Evolutionary conservation across 2,888 invertebrate species (phyloP).

Genomic region (Drosophila atroscutellata): DNA sequence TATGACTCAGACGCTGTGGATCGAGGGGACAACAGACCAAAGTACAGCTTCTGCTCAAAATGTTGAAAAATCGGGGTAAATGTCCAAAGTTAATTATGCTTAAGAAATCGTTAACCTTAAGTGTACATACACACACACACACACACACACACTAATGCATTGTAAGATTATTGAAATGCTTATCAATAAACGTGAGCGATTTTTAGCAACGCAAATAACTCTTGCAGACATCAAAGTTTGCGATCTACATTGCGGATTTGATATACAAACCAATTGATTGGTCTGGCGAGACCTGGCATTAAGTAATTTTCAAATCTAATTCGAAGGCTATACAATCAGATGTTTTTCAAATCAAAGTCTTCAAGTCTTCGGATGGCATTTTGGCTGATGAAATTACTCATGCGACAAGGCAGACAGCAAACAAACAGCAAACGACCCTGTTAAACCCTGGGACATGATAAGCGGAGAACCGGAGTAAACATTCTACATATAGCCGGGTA

Average conservation of each 20-base stretch:
- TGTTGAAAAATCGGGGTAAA: neutral
- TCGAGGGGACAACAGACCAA: neutral
- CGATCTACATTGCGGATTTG: constrained; percentile 33
- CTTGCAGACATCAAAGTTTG: constrained; percentile 35
- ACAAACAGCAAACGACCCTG: constrained; percentile 57
- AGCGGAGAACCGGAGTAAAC: constrained; percentile 47
- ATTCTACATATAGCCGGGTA: constrained; percentile 40
- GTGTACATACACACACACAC: constrained; percentile 9
- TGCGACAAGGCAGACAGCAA: constrained; percentile 51
- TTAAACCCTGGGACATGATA: constrained; percentile 38
- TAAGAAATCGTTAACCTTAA: constrained; percentile 32
- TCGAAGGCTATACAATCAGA: neutral
- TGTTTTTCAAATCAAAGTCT: neutral
- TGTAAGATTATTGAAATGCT: constrained; percentile 25
- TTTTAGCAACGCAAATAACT: constrained; percentile 39
- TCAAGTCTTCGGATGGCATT: constrained; percentile 14
- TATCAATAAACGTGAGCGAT: constrained; percentile 51
- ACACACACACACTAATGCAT: constrained; percentile 1
- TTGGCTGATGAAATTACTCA: constrained; percentile 58
- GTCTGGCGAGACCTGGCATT: constrained; percentile 13
- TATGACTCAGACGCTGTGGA: neutral
- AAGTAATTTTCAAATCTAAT: neutral
- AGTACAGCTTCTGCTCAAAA: neutral
- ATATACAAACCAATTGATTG: constrained; percentile 3
- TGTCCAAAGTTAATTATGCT: neutral